Percentiles rank a stretch among this genome's conserved stretches.
These are phyloP conservation scores for Bradynema listronoti DNA, from an alignment of 1,140 invertebrate species.

Conservation along the genomic window DNA sequence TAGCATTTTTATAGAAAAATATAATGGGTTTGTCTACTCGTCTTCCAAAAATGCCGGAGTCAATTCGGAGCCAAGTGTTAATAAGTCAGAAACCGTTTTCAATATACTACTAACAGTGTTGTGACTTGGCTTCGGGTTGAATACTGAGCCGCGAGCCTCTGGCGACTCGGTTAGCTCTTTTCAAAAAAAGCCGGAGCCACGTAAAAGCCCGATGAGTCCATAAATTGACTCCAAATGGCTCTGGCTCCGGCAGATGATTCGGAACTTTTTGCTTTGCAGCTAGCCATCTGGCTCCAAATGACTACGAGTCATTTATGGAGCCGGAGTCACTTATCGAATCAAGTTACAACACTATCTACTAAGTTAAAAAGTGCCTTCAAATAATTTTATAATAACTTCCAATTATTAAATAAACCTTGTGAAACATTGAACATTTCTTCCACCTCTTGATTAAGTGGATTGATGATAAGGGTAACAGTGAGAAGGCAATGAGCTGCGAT, in stretches of 20 bases:
- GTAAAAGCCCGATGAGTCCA: too few relatives aligned
- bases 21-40: neutral
- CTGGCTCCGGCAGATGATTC: too few relatives aligned
- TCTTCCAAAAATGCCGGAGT: neutral
- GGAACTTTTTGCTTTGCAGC: too few relatives aligned
- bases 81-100: neutral
- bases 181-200: too few relatives aligned
- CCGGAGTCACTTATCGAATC: neutral
- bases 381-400: neutral
- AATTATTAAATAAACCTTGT: constrained; percentile 31
- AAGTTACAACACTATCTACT: neutral
- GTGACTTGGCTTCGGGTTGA: too few relatives aligned
- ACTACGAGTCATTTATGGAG: neutral
- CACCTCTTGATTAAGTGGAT: constrained; percentile 54
- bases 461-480: constrained; percentile 53
- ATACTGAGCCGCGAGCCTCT: too few relatives aligned
- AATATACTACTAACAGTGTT: too few relatives aligned
- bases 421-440: constrained; percentile 53
- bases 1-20: neutral
- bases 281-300: too few relatives aligned
- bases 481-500: constrained; percentile 55
- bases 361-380: neutral
- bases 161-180: too few relatives aligned
- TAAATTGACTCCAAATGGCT: too few relatives aligned
- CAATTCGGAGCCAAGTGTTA: neutral